Evolutionary conservation across 2,113 vertebrate genomes (phyloP).

Genomic region (Beaufortia kweichowensis): DNA sequence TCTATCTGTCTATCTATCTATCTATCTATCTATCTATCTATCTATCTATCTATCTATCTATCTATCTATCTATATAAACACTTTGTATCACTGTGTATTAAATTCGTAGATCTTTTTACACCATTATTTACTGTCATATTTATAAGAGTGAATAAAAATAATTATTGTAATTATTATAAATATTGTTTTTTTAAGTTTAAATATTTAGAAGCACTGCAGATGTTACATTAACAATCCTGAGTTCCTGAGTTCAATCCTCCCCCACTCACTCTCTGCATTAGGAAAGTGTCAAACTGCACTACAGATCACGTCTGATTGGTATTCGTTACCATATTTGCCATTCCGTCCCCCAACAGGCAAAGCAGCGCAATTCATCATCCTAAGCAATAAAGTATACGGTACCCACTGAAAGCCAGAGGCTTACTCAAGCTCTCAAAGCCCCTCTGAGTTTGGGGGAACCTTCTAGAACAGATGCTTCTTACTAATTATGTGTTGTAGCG

Average conservation of each 20-base stretch:
- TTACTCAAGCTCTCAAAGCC: conserved; percentile 65
- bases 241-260: not conserved
- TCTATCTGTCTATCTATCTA: too few relatives aligned
- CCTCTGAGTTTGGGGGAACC: conserved; percentile 58
- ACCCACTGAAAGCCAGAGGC: conserved; percentile 54
- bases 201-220: too few relatives aligned
- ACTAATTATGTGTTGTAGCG: conserved; percentile 77
- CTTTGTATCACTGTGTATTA: too few relatives aligned
- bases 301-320: conserved; percentile 16
- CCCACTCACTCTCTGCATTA: conserved; percentile 9
- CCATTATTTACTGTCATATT: too few relatives aligned
- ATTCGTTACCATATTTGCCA: conserved; percentile 43
- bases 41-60: too few relatives aligned
- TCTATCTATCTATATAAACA: too few relatives aligned
- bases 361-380: conserved; percentile 43
- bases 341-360: conserved; percentile 33
- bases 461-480: conserved; percentile 73
- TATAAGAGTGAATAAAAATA: too few relatives aligned
- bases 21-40: too few relatives aligned
- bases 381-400: conserved; percentile 44
- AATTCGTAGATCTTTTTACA: too few relatives aligned
- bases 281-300: not conserved
- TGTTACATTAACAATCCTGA: not conserved
- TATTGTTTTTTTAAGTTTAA: too few relatives aligned
- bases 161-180: too few relatives aligned